A percentile compares a stretch with the other conserved stretches of the same genome.
These are phyloP conservation scores for Endomychus coccineus DNA, from an alignment of 2,888 invertebrate genomes.

Conservation along the genomic window DNA sequence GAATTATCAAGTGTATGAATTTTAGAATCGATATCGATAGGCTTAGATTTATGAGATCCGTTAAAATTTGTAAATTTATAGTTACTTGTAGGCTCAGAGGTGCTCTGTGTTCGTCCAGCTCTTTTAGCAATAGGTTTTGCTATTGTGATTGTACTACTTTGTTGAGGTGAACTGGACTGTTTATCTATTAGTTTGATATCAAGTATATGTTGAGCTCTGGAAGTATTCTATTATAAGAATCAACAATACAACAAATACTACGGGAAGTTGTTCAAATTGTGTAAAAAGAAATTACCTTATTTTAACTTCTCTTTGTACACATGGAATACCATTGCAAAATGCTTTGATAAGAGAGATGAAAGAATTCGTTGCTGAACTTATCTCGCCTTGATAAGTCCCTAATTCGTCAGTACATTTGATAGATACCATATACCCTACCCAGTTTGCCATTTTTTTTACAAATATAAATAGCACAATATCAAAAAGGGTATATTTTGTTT, in stretches of 20 bases:
- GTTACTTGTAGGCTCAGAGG: constrained; percentile 38
- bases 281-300: constrained; percentile 48
- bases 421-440: constrained; percentile 76
- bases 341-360: constrained; percentile 70
- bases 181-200: constrained; percentile 69
- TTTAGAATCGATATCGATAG: constrained; percentile 38
- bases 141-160: constrained; percentile 47
- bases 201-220: constrained; percentile 64
- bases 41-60: constrained; percentile 37
- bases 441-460: constrained; percentile 49
- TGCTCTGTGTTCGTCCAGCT: constrained; percentile 43
- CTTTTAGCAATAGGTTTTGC: constrained; percentile 51
- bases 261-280: background rate
- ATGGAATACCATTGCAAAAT: constrained; percentile 72
- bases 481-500: too few relatives aligned
- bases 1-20: constrained; percentile 30
- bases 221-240: constrained; percentile 20
- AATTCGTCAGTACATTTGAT: constrained; percentile 70
- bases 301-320: constrained; percentile 48
- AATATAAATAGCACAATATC: too few relatives aligned
- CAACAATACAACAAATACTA: background rate
- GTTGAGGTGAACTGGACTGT: constrained; percentile 37
- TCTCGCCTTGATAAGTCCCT: constrained; percentile 76
- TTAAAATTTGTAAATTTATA: constrained; percentile 36
- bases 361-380: constrained; percentile 62